A percentile compares a stretch with the other conserved stretches of the same genome.
These are phyloP conservation scores for Oscheius sp. DNA, from an alignment of 2,888 invertebrate genomes.

Conservation along the genomic window DNA sequence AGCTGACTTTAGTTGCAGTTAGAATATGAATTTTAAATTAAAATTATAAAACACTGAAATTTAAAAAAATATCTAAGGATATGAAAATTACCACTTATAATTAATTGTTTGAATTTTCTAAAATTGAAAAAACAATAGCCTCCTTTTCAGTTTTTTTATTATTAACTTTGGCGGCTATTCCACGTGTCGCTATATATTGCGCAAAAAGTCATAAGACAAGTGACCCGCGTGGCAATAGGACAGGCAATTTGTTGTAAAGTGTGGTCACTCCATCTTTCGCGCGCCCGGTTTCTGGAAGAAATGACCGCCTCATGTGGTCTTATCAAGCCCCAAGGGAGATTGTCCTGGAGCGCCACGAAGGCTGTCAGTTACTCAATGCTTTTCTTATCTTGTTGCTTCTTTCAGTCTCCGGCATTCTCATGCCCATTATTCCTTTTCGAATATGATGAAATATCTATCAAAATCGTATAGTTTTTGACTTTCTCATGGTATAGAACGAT, in stretches of 20 bases:
- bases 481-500: too few species aligned
- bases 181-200: background rate
- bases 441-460: background rate
- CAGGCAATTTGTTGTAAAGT: background rate
- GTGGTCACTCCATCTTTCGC: background rate
- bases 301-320: background rate
- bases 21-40: too few species aligned
- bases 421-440: background rate
- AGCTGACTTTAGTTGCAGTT: too few species aligned
- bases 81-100: too few species aligned
- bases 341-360: background rate
- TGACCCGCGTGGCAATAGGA: background rate
- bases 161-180: background rate
- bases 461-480: too few species aligned
- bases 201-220: background rate
- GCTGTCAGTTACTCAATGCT: background rate
- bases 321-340: background rate
- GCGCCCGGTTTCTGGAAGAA: background rate
- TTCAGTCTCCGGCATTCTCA: background rate
- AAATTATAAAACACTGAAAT: too few species aligned
- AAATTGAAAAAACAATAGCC: too few species aligned
- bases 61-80: too few species aligned
- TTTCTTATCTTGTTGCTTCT: background rate
- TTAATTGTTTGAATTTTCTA: too few species aligned
- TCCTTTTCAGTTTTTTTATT: too few species aligned